Evolutionary conservation across 2,888 invertebrate species (phyloP).

Genomic region (Malthinus flaveolus): DNA sequence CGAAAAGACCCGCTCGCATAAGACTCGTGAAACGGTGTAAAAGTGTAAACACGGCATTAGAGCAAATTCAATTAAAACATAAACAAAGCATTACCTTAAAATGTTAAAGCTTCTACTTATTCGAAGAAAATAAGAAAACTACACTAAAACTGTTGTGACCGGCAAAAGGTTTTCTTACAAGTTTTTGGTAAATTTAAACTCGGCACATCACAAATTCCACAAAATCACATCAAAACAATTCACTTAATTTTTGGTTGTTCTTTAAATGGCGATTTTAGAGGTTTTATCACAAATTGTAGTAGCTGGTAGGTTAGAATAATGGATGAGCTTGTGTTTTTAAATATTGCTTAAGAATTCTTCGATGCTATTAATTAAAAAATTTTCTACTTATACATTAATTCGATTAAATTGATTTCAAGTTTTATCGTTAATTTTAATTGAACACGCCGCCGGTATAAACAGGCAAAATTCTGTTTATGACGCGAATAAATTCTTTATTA

Average conservation of each 20-base stretch:
- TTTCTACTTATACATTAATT: not conserved
- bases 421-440: conserved; percentile 9
- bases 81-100: too few relatives aligned
- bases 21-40: too few relatives aligned
- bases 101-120: too few relatives aligned
- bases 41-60: too few relatives aligned
- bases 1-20: too few relatives aligned
- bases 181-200: too few relatives aligned
- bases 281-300: conserved; percentile 15
- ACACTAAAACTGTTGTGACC: too few relatives aligned
- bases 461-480: conserved; percentile 10
- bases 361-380: conserved; percentile 15
- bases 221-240: not conserved
- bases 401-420: conserved; percentile 5
- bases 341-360: conserved; percentile 29
- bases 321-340: conserved; percentile 24
- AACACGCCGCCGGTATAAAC: conserved; percentile 14
- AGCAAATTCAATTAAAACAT: too few relatives aligned
- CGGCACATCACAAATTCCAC: not conserved
- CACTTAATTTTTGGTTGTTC: not conserved
- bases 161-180: too few relatives aligned
- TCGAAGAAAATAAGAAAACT: too few relatives aligned
- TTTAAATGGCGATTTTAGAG: conserved; percentile 9
- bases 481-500: conserved; percentile 9
- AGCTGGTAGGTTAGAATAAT: conserved; percentile 31